phyloP scores from a whole-genome alignment of 2,888 invertebrate genomes.

The Dryomyza anilis region DNA sequence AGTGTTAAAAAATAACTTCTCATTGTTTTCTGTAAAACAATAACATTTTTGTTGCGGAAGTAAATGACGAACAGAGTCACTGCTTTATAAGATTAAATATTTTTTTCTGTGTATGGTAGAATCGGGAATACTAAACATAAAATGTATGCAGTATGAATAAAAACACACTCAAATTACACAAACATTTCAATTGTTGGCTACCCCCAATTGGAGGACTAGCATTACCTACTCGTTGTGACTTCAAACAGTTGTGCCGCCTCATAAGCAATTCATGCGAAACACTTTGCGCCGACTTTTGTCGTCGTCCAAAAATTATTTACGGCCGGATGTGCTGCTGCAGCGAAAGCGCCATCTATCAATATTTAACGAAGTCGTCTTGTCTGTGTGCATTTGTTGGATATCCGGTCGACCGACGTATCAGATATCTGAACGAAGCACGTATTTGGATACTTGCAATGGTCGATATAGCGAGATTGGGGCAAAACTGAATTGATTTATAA shows the following conservation, averaged over 20 bases:
- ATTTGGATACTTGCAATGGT: no score
- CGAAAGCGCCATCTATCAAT: conserved; percentile 18
- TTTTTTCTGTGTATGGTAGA: no score
- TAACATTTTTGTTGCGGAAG: no score
- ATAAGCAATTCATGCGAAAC: conserved; percentile 28
- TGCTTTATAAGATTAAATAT: no score
- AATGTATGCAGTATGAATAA: neutral
- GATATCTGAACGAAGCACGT: no score
- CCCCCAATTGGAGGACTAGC: neutral
- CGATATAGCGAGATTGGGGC: no score
- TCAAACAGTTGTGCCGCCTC: neutral
- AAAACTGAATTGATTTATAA: no score
- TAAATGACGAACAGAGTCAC: no score
- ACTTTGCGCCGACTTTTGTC: conserved; percentile 12
- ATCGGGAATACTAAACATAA: neutral
- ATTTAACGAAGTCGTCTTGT: conserved; percentile 15
- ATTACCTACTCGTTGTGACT: neutral
- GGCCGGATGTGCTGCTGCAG: conserved; percentile 8
- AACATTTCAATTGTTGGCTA: neutral
- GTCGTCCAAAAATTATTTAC: conserved; percentile 27
- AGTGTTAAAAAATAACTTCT: no score
- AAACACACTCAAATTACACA: neutral
- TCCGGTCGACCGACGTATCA: no score
- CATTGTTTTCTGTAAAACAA: no score
- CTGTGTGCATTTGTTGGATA: conserved; percentile 29